Evolutionary conservation across 2,888 invertebrate species (phyloP).

Genomic region (Drosophila mimica): DNA sequence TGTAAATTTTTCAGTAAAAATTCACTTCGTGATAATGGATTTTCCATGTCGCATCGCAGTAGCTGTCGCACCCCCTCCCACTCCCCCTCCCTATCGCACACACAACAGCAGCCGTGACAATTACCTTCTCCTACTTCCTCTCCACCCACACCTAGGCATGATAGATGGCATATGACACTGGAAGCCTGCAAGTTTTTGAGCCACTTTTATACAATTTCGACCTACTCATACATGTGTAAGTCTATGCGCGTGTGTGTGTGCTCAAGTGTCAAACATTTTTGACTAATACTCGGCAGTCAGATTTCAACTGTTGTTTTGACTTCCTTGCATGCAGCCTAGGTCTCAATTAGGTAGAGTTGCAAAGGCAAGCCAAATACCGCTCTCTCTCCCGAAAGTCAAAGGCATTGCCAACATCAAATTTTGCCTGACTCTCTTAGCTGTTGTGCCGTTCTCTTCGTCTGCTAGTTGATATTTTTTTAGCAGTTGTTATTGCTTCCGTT

Average conservation of each 20-base stretch:
- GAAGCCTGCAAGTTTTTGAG: slow-evolving; percentile 54
- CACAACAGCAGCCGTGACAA: slow-evolving; percentile 58
- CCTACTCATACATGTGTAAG: slow-evolving; percentile 28
- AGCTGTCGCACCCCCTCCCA: slow-evolving; percentile 21
- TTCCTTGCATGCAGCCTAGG: slow-evolving; percentile 36
- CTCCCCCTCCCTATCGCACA: background rate
- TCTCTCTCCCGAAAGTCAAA: background rate
- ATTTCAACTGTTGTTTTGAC: slow-evolving; percentile 44
- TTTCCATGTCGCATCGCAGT: slow-evolving; percentile 81
- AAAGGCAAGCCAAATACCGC: slow-evolving; percentile 29
- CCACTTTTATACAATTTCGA: slow-evolving; percentile 50
- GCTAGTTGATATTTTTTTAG: slow-evolving; percentile 13
- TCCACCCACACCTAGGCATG: slow-evolving; percentile 51
- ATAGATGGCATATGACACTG: slow-evolving; percentile 71
- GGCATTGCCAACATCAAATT: slow-evolving; percentile 47
- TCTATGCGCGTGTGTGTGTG: slow-evolving; percentile 18
- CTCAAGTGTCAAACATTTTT: slow-evolving; percentile 48
- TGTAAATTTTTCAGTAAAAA: slow-evolving; percentile 81
- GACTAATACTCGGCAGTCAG: slow-evolving; percentile 56
- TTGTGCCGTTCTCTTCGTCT: slow-evolving; percentile 44
- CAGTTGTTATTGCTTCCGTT: slow-evolving; percentile 32
- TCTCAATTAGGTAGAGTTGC: slow-evolving; percentile 50
- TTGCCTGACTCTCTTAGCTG: slow-evolving; percentile 32
- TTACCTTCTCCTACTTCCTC: slow-evolving; percentile 57
- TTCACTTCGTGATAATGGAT: slow-evolving; percentile 82